A percentile compares a stretch with the other conserved stretches of the same genome.
These are phyloP conservation scores for Agonopterix subpropinquella DNA, from an alignment of 2,888 invertebrate genomes.

Conservation along the genomic window DNA sequence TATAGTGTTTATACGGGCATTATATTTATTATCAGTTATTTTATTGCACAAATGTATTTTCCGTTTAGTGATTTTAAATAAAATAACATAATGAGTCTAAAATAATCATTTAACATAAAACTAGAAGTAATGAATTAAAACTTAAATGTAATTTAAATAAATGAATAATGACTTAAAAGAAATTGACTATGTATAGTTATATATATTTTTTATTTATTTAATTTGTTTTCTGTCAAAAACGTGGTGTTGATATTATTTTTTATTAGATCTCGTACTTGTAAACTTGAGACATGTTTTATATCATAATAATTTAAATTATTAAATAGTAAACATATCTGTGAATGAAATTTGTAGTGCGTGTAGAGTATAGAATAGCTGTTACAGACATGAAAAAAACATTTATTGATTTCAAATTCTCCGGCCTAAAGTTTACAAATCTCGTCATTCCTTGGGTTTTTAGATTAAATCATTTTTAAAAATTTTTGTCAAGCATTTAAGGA, in stretches of 20 bases:
- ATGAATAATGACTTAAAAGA: not conserved
- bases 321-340: slow-evolving; percentile 29
- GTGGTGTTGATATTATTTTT: not conserved
- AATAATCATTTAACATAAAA: not conserved
- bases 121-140: not conserved
- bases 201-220: slow-evolving; percentile 6
- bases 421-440: too few relatives aligned
- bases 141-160: not conserved
- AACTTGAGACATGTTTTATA: slow-evolving; percentile 12
- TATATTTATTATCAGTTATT: slow-evolving; percentile 10
- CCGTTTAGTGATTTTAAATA: slow-evolving; percentile 4
- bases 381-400: not conserved
- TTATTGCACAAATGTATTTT: slow-evolving; percentile 21
- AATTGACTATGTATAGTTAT: not conserved
- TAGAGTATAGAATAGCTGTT: slow-evolving; percentile 7
- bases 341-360: slow-evolving; percentile 9
- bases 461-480: too few relatives aligned
- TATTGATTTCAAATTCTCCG: too few relatives aligned
- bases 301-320: slow-evolving; percentile 32
- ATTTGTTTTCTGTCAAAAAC: not conserved
- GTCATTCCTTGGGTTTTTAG: too few relatives aligned
- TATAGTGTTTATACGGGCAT: slow-evolving; percentile 24
- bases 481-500: too few relatives aligned
- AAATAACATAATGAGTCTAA: too few relatives aligned
- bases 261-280: slow-evolving; percentile 11